Evolutionary conservation across 2,888 invertebrate species (phyloP).

Genomic region (Tuberolachnus salignus): DNA sequence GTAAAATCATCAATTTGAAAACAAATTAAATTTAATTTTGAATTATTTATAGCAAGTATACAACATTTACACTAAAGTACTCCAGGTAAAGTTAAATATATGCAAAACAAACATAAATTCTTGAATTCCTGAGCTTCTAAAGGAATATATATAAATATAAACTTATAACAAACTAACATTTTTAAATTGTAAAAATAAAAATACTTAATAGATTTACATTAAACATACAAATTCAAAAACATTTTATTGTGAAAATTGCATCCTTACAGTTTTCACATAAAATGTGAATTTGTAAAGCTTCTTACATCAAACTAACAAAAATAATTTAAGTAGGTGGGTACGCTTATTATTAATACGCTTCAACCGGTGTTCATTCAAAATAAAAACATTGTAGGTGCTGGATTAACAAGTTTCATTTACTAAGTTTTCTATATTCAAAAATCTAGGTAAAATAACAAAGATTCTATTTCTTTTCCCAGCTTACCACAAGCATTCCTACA

Average conservation of each 20-base stretch:
- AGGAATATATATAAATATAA: conserved; percentile 4
- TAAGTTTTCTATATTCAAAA: conserved; percentile 24
- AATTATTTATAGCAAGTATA: conserved; percentile 39
- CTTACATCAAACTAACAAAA: conserved; percentile 41
- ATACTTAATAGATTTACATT: conserved; percentile 20
- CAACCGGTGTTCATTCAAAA: conserved; percentile 33
- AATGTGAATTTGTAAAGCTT: conserved; percentile 49
- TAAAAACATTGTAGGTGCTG: conserved; percentile 45
- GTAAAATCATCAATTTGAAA: conserved; percentile 29
- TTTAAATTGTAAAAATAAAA: conserved; percentile 39
- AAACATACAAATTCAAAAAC: conserved; percentile 36
- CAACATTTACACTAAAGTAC: conserved; percentile 21
- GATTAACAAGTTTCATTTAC: conserved; percentile 41
- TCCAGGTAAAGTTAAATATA: conserved; percentile 44
- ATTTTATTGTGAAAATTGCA: conserved; percentile 50
- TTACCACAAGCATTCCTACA: conserved; percentile 16
- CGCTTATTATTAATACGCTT: conserved; percentile 52
- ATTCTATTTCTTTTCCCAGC: conserved; percentile 43
- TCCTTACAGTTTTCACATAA: conserved; percentile 52
- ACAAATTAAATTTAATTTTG: conserved; percentile 34
- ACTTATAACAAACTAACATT: conserved; percentile 39
- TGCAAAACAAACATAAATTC: conserved; percentile 3
- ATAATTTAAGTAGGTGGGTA: conserved; percentile 31
- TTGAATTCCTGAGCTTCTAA: conserved; percentile 19
- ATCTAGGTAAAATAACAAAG: conserved; percentile 14